Base-by-base conservation (phyloP, 2,113 vertebrate genomes). In the Hypocryptadius cinnamomeus region DNA sequence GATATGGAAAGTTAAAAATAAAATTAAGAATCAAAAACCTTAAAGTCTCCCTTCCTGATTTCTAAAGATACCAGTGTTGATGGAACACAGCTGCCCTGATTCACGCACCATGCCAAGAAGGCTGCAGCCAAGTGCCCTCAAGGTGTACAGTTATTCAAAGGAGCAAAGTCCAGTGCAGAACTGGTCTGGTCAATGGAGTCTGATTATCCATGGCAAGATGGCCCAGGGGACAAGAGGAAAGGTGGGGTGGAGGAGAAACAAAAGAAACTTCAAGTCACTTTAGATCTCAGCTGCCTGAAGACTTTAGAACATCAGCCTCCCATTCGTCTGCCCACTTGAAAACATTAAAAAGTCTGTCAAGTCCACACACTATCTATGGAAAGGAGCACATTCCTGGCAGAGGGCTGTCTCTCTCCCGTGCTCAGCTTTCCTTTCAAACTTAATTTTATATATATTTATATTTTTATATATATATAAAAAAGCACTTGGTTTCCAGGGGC, bases 401-500 rank as follows among this genome's bases (percentile, higher is more conserved):
- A 94, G 92, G 74, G 84, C 85, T 94, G 95, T 93, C 87, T 96
- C 94, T 95, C 96, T 90, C 96, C 73, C 33, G n/a, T 90, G 86
- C 96, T 93, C 95, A 86, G 96, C 96, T 97, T 94, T 97, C 97
- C 97, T 96, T 94, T 95, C 97, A 95, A 91, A 82, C 90, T 97
- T 94, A 95, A 92, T 92, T 94, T 95, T 94, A 94, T 96, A 93
- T 96, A 96, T 91, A 91, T 95, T 86, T 96, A 95, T 96, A 95
- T 95, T 94, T 95, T 88, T 96, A 95, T 95, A 96, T 95, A 96
- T 96, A 96, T 93, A 94, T 96, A 97, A 97, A 97, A 97, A 98
- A 98, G 98, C 98, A 98, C 97, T 98, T 98, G 96, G 97, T 97
- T 98, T 97, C 98, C 97, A 97, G 95, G 97, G 97, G 96, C 96